A percentile compares a stretch with the other conserved stretches of the same genome.
Conservation (phyloP, 1,140 invertebrate species). For the Hormaphis cornu region DNA sequence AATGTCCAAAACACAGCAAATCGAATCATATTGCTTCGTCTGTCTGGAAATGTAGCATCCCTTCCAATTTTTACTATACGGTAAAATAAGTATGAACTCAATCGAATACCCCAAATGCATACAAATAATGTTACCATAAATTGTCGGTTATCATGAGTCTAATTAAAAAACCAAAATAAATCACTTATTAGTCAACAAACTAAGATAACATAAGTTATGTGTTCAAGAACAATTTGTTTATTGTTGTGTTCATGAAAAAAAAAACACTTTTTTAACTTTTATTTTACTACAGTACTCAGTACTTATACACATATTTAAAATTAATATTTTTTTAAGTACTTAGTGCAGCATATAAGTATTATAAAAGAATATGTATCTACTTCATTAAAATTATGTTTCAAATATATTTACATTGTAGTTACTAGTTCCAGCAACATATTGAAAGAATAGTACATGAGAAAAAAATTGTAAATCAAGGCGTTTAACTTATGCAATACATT, state of each 20-base stretch:
- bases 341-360: no score
- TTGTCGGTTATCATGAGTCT: slow-evolving; percentile 75
- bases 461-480: background rate
- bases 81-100: slow-evolving; percentile 77
- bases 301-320: no score
- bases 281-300: no score
- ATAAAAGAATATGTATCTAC: no score
- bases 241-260: no score
- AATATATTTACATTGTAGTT: no score
- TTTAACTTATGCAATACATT: background rate
- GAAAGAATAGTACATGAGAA: no score
- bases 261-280: no score
- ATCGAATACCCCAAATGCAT: slow-evolving; percentile 71
- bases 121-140: slow-evolving; percentile 78
- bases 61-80: slow-evolving; percentile 79
- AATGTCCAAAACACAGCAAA: slow-evolving; percentile 88
- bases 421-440: no score
- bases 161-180: slow-evolving; percentile 38
- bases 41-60: slow-evolving; percentile 82
- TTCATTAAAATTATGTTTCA: no score
- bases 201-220: background rate
- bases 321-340: no score
- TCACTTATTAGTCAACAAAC: background rate
- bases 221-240: background rate
- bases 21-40: slow-evolving; percentile 69